Evolutionary conservation across 2,113 vertebrate genomes (phyloP).

Genomic region (Carassius gibelio): DNA sequence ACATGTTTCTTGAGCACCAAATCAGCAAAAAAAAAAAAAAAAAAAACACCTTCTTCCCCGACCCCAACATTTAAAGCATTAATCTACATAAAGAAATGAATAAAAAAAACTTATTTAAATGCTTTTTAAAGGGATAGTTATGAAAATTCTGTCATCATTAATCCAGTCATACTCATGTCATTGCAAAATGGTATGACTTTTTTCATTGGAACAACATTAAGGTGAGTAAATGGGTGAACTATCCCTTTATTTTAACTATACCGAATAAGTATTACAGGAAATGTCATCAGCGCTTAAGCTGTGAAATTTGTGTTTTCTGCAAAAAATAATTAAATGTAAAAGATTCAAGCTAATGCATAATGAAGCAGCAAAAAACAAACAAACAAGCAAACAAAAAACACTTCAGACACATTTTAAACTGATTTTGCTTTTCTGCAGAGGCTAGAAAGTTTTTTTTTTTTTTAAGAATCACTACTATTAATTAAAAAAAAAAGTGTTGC

Average conservation of each 20-base stretch:
- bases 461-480: background rate
- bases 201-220: background rate
- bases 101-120: no score
- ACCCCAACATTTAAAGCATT: no score
- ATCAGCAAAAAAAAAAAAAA: background rate
- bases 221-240: background rate
- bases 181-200: background rate
- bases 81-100: no score
- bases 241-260: background rate
- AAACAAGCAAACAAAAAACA: background rate
- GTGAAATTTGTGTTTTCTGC: conserved; percentile 3
- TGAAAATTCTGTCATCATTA: background rate
- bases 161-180: background rate
- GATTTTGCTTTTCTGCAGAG: background rate
- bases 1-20: background rate
- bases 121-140: background rate
- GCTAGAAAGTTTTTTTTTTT: background rate
- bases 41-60: no score
- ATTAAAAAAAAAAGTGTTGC: background rate
- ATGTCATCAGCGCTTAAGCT: background rate
- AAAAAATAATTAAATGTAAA: background rate
- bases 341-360: background rate
- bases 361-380: background rate
- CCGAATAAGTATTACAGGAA: background rate
- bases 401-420: background rate